phyloP scores from a whole-genome alignment of 2,888 invertebrate genomes.

The Papilio protenor region DNA sequence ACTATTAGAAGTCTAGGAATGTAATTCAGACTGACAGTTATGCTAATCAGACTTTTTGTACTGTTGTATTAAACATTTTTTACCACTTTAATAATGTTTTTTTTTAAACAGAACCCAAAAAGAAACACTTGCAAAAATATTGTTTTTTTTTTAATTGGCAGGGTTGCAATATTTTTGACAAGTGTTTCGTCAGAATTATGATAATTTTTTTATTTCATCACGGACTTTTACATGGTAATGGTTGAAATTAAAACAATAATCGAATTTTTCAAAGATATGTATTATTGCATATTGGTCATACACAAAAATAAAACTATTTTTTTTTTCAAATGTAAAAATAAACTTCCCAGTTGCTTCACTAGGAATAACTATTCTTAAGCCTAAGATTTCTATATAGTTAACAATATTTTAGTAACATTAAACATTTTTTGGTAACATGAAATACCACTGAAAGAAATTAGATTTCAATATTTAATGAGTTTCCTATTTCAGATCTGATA shows the following conservation, averaged over 20 bases:
- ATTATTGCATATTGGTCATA: slow-evolving; percentile 79
- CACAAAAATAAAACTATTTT: slow-evolving; percentile 81
- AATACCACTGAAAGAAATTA: slow-evolving; percentile 58
- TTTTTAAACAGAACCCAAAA: not conserved
- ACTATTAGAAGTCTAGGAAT: not conserved
- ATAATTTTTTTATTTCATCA: not conserved
- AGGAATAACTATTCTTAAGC: slow-evolving; percentile 80
- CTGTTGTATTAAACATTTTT: slow-evolving; percentile 5
- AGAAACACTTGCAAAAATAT: no score
- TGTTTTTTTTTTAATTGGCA: no score
- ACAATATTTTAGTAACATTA: slow-evolving; percentile 74
- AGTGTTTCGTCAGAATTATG: not conserved
- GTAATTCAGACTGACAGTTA: not conserved
- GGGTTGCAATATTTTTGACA: no score
- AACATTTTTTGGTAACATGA: slow-evolving; percentile 75
- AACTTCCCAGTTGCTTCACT: slow-evolving; percentile 71
- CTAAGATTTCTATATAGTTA: slow-evolving; percentile 74
- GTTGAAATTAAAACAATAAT: not conserved
- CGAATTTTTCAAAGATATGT: slow-evolving; percentile 71
- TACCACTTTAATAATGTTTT: not conserved
- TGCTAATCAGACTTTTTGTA: slow-evolving; percentile 12
- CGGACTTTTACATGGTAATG: not conserved
- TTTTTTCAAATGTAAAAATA: slow-evolving; percentile 80
- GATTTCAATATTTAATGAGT: slow-evolving; percentile 35
- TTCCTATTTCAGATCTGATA: slow-evolving; percentile 30